Percentiles rank a stretch among this genome's conserved stretches.
Evolutionary conservation across 1,140 invertebrate species (phyloP).

Genomic region (Drosophila tani): DNA sequence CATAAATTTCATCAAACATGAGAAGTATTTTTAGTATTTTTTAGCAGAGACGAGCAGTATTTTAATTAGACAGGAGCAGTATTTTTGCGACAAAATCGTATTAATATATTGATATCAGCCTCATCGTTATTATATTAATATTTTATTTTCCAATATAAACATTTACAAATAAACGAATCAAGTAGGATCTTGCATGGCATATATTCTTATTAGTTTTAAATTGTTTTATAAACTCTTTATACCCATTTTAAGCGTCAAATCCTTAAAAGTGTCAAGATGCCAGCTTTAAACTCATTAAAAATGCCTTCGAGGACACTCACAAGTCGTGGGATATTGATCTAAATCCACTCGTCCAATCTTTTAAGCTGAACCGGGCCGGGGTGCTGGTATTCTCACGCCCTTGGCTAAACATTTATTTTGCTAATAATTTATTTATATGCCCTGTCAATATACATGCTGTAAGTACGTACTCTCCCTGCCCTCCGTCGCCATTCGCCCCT

Average conservation of each 20-base stretch:
- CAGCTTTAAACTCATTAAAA: constrained; percentile 1
- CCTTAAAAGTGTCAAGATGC: not conserved
- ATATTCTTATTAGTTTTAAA: too few relatives aligned
- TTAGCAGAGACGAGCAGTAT: too few relatives aligned
- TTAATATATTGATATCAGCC: too few relatives aligned
- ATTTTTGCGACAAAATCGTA: too few relatives aligned
- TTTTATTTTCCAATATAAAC: too few relatives aligned
- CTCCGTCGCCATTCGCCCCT: constrained; percentile 25
- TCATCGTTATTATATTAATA: too few relatives aligned
- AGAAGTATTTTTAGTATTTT: too few relatives aligned
- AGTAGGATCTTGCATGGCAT: too few relatives aligned
- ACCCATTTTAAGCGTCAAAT: not conserved
- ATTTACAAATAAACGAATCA: too few relatives aligned
- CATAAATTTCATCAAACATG: too few relatives aligned
- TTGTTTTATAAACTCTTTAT: too few relatives aligned
- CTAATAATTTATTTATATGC: constrained; percentile 81
- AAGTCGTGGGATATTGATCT: constrained; percentile 13
- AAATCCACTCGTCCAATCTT: constrained; percentile 21
- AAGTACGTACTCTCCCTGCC: constrained; percentile 28
- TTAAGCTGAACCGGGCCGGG: constrained; percentile 6
- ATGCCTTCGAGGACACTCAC: not conserved
- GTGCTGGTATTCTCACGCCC: constrained; percentile 34
- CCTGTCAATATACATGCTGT: constrained; percentile 72
- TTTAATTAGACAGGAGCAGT: too few relatives aligned
- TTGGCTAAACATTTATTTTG: constrained; percentile 73